Conservation (phyloP, 2,888 invertebrate genomes). For the Odontomyia ornata region DNA sequence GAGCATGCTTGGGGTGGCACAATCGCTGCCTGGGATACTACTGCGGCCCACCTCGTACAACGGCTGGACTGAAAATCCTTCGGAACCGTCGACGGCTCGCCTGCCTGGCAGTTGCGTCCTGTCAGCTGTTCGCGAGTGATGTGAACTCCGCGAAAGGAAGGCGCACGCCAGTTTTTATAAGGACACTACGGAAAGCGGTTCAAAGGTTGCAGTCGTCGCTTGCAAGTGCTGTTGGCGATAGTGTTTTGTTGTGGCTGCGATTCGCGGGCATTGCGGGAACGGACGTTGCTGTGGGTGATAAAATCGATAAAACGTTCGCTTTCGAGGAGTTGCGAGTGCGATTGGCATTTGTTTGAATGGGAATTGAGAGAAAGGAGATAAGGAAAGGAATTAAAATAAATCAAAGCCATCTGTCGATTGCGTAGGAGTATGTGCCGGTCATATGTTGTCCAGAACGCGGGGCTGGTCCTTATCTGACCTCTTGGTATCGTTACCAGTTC, state of each 20-base stretch:
- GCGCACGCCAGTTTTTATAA: neutral
- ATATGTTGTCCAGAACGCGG: no score
- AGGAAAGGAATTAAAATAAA: no score
- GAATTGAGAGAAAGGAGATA: no score
- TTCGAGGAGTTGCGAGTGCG: neutral
- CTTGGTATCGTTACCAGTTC: no score
- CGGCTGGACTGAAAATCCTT: neutral
- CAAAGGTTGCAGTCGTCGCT: neutral
- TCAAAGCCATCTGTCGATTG: no score
- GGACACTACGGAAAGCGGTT: neutral
- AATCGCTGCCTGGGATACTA: no score
- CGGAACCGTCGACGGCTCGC: neutral
- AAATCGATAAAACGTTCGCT: conserved; percentile 32
- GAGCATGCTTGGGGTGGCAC: no score
- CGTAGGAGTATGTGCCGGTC: no score
- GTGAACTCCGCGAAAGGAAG: neutral
- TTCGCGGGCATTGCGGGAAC: no score
- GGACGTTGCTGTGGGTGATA: neutral
- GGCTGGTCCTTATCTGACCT: no score
- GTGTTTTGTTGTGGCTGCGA: neutral
- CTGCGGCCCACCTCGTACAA: no score
- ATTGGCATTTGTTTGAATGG: no score
- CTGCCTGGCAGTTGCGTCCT: neutral
- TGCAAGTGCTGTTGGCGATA: neutral
- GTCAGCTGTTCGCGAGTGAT: conserved; percentile 28